phyloP scores from a whole-genome alignment of 2,888 invertebrate genomes.

The Hecatera dysodea region DNA sequence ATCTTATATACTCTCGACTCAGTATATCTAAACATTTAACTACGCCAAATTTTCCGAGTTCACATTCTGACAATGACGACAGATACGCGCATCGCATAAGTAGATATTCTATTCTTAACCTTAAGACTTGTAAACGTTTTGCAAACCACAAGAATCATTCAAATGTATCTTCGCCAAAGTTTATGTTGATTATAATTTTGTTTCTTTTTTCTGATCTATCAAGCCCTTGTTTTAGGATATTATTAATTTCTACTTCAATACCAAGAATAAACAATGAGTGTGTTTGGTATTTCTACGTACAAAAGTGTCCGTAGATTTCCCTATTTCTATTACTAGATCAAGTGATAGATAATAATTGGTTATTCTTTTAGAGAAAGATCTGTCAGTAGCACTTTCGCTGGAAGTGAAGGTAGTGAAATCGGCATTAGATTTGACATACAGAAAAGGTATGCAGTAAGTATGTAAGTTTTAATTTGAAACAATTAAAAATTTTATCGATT shows the following conservation, averaged over 20 bases:
- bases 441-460: not conserved
- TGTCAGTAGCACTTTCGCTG: not conserved
- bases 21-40: conserved; percentile 11
- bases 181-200: conserved; percentile 19
- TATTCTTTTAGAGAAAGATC: not conserved
- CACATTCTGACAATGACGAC: conserved; percentile 16
- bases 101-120: conserved; percentile 12
- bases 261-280: too few relatives aligned
- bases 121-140: conserved; percentile 21
- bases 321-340: not conserved
- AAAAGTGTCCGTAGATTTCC: not conserved
- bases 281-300: not conserved
- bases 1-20: not conserved
- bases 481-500: not conserved
- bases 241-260: too few relatives aligned
- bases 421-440: not conserved
- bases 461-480: not conserved
- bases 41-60: conserved; percentile 12
- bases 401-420: not conserved
- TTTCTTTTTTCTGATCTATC: too few relatives aligned
- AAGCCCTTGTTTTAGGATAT: not conserved
- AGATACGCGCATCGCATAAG: conserved; percentile 32
- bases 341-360: not conserved
- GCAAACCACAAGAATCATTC: conserved; percentile 29
- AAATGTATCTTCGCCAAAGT: conserved; percentile 22